phyloP scores from a whole-genome alignment of 2,113 vertebrate species.

The Pogonocichla stellata region DNA sequence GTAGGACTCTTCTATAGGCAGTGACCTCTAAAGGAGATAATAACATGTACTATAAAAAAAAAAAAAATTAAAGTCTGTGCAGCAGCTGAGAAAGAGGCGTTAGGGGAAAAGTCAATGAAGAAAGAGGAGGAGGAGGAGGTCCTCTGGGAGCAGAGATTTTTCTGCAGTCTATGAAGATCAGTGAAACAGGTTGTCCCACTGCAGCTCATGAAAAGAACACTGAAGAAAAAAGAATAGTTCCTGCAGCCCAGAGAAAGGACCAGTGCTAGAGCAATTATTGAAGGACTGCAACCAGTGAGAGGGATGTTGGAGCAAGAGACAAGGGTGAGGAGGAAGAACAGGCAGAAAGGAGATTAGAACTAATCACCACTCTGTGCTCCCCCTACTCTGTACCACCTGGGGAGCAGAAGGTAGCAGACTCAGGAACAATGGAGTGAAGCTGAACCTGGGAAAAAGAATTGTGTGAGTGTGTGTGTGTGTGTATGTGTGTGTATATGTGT shows the following conservation, averaged over 20 bases:
- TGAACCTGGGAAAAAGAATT: not conserved
- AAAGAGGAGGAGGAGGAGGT: not conserved
- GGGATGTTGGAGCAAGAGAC: not conserved
- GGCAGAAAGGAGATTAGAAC: not conserved
- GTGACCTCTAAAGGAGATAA: not conserved
- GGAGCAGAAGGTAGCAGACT: not conserved
- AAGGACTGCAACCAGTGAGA: not conserved
- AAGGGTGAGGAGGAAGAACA: not conserved
- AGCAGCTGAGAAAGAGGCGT: not conserved
- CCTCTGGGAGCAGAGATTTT: not conserved
- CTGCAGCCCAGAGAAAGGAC: not conserved
- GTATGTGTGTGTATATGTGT: too few species aligned
- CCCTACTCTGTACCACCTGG: accelerated
- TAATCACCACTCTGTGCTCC: accelerated
- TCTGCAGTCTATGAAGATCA: not conserved
- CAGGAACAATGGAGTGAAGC: not conserved
- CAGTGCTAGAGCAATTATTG: not conserved
- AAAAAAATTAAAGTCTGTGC: not conserved
- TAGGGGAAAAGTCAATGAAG: not conserved
- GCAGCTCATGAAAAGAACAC: not conserved
- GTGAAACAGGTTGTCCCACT: not conserved
- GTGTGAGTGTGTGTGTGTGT: too few species aligned
- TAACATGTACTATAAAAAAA: not conserved
- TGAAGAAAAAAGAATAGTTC: too few species aligned
- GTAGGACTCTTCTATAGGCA: not conserved